These are phyloP conservation scores for Pogonocherus hispidulus DNA, from an alignment of 2,888 invertebrate species.

Conservation along the genomic window DNA sequence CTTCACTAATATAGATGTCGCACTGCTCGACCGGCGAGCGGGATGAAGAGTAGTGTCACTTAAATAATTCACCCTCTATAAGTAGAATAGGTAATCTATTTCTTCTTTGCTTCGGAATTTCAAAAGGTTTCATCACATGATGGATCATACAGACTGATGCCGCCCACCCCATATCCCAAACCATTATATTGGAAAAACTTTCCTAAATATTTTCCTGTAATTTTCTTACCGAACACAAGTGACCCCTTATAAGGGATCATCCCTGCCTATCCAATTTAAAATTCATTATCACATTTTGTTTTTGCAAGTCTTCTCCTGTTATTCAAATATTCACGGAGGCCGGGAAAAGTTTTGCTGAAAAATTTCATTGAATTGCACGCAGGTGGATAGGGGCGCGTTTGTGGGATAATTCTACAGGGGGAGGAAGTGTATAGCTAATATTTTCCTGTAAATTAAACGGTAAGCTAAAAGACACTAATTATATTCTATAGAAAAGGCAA, in stretches of 20 bases:
- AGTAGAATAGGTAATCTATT: no score
- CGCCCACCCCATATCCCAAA: not conserved
- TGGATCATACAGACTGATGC: not conserved
- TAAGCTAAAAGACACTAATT: no score
- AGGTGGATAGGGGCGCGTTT: not conserved
- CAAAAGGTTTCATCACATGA: not conserved
- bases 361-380: not conserved
- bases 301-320: slow-evolving; percentile 12
- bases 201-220: slow-evolving; percentile 1
- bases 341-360: not conserved
- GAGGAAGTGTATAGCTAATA: no score
- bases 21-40: no score
- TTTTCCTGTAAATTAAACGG: no score
- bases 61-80: no score
- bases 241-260: slow-evolving; percentile 6
- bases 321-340: slow-evolving; percentile 8
- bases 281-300: slow-evolving; percentile 22
- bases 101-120: no score
- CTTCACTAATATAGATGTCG: no score
- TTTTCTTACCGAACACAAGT: not conserved
- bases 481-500: no score
- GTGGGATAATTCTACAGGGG: no score
- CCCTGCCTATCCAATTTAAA: slow-evolving; percentile 19
- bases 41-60: no score
- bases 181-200: not conserved